Percentiles rank a stretch among this genome's conserved stretches.
phyloP scores from a whole-genome alignment of 92 coral and sea anemone genomes.

The Galaxea fascicularis region DNA sequence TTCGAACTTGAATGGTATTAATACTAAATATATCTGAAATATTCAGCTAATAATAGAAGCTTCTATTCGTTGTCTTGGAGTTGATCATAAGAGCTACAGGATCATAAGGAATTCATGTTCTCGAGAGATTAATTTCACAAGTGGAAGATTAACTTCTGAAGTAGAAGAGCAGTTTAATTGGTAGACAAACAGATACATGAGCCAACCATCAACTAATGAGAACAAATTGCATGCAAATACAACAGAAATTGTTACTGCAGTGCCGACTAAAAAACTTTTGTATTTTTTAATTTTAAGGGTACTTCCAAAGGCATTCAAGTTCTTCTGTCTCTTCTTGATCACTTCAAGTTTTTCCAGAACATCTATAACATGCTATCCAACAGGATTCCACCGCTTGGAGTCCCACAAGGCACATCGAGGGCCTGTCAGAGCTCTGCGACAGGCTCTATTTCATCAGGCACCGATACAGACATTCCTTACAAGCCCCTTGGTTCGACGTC shows the following conservation, averaged over 20 bases:
- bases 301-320: constrained; percentile 62
- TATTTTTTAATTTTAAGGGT: constrained; percentile 48
- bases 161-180: too few relatives aligned
- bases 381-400: constrained; percentile 49
- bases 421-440: constrained; percentile 93
- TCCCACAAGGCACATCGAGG: constrained; percentile 70
- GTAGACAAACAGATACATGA: too few relatives aligned
- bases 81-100: too few relatives aligned
- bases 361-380: constrained; percentile 68
- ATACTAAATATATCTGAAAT: too few relatives aligned
- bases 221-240: neutral
- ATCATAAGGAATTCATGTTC: too few relatives aligned
- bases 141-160: too few relatives aligned
- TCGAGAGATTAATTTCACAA: too few relatives aligned
- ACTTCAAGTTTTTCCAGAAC: constrained; percentile 85
- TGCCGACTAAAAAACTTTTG: neutral
- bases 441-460: constrained; percentile 74
- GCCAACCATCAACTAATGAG: too few relatives aligned
- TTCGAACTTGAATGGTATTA: too few relatives aligned
- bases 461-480: constrained; percentile 89
- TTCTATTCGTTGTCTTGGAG: too few relatives aligned
- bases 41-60: too few relatives aligned
- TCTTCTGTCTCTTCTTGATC: constrained; percentile 76
- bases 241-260: neutral
- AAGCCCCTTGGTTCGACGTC: constrained; percentile 88